Evolutionary conservation across 23 tunicate genomes (phyloP).

Genomic region (Phallusia fumigata): DNA sequence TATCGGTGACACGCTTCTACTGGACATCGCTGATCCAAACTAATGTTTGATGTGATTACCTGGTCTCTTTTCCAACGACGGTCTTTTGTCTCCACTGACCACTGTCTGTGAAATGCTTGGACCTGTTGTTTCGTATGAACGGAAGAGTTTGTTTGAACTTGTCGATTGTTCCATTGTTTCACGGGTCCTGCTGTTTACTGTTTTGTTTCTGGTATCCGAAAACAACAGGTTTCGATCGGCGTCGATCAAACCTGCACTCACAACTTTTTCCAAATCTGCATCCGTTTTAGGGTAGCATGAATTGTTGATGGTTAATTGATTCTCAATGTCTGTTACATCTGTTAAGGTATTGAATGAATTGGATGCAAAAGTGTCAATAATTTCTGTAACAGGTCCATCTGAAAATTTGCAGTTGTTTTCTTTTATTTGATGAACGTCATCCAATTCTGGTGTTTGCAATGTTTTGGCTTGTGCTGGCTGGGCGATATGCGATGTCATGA

Average conservation of each 20-base stretch:
- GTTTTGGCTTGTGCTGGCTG: neutral
- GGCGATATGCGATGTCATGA: neutral
- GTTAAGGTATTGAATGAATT: too few relatives aligned
- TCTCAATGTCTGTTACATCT: neutral
- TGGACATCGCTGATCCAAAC: neutral
- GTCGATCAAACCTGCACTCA: neutral
- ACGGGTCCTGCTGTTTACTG: neutral
- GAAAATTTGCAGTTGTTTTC: neutral
- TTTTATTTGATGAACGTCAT: neutral
- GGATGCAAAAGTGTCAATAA: too few relatives aligned
- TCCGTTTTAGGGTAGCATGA: neutral
- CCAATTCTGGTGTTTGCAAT: neutral
- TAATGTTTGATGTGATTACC: neutral
- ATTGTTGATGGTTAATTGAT: neutral
- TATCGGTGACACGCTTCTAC: neutral
- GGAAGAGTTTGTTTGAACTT: constrained; percentile 12
- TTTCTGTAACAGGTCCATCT: neutral
- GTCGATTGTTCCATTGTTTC: neutral
- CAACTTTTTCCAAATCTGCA: neutral
- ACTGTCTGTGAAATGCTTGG: neutral
- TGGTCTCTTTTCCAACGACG: neutral
- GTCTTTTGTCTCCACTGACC: neutral
- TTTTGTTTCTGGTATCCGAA: neutral
- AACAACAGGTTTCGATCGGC: neutral
- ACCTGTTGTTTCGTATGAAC: neutral